Percentiles rank a stretch among this genome's conserved stretches.
Evolutionary conservation across 2,888 invertebrate species (phyloP).

Genomic region (Sycophila texana): DNA sequence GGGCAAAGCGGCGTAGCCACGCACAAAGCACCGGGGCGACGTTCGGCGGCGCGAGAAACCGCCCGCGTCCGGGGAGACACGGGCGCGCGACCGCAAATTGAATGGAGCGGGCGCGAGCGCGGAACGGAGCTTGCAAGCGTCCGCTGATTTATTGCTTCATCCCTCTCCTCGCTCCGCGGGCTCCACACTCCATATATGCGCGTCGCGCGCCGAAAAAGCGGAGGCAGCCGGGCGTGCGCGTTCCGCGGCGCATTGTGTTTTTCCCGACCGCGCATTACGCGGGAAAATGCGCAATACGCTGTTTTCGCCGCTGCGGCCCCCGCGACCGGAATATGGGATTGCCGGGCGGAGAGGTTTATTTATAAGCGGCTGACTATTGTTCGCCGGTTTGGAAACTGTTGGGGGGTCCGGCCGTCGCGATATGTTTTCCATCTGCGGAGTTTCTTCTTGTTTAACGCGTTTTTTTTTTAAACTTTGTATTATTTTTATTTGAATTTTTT

Average conservation of each 20-base stretch:
- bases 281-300: constrained; percentile 24
- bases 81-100: constrained; percentile 51
- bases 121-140: constrained; percentile 1
- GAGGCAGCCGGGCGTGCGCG: background rate
- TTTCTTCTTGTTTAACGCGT: no score
- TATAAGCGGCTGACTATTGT: no score
- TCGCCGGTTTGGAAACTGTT: no score
- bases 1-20: no score
- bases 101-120: constrained; percentile 39
- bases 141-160: constrained; percentile 41
- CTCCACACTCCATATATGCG: background rate
- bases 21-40: no score
- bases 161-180: background rate
- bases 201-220: constrained; percentile 26
- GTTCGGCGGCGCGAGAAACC: background rate
- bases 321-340: background rate
- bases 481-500: no score
- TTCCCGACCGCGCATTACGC: constrained; percentile 6
- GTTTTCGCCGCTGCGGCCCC: constrained; percentile 11
- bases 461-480: no score
- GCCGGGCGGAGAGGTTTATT: no score
- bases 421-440: no score
- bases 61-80: constrained; percentile 9
- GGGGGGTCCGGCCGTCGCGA: no score
- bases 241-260: constrained; percentile 25